Conservation (phyloP, 2,113 vertebrate species). For the Chloropsis hardwickii region DNA sequence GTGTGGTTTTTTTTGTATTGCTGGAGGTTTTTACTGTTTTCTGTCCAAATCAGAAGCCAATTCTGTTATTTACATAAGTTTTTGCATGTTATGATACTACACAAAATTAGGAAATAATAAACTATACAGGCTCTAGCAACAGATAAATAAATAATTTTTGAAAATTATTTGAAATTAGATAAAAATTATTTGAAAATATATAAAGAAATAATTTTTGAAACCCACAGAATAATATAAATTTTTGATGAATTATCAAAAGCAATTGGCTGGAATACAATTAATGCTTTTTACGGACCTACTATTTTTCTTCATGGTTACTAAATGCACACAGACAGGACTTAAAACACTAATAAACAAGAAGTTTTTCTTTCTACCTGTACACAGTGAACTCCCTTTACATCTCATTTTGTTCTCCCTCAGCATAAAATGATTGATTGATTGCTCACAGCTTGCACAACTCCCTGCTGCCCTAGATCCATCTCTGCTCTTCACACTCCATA, state of each 20-base stretch:
- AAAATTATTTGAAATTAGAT: not conserved
- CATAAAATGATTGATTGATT: conserved; percentile 74
- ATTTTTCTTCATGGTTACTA: not conserved
- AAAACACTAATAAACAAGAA: conserved; percentile 57
- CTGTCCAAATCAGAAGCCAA: not conserved
- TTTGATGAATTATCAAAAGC: conserved; percentile 16
- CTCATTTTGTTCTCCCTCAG: conserved; percentile 59
- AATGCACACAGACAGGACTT: conserved; percentile 32
- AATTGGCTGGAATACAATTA: conserved; percentile 12
- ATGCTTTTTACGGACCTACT: conserved; percentile 16
- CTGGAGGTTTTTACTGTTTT: not conserved
- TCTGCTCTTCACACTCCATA: conserved; percentile 33
- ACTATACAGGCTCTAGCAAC: not conserved
- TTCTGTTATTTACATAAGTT: not conserved
- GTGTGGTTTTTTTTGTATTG: not conserved
- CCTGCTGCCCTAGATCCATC: conserved; percentile 59
- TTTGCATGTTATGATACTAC: not conserved
- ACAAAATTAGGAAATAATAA: not conserved
- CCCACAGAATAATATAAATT: not conserved
- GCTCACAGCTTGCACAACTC: conserved; percentile 65
- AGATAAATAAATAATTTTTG: not conserved
- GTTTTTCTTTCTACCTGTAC: not conserved
- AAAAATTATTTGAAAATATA: not conserved
- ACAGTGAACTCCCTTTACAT: conserved; percentile 43
- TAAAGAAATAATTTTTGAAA: conserved; percentile 8